phyloP scores from a whole-genome alignment of 2,113 vertebrate species.

The Gorsachius goisagi region DNA sequence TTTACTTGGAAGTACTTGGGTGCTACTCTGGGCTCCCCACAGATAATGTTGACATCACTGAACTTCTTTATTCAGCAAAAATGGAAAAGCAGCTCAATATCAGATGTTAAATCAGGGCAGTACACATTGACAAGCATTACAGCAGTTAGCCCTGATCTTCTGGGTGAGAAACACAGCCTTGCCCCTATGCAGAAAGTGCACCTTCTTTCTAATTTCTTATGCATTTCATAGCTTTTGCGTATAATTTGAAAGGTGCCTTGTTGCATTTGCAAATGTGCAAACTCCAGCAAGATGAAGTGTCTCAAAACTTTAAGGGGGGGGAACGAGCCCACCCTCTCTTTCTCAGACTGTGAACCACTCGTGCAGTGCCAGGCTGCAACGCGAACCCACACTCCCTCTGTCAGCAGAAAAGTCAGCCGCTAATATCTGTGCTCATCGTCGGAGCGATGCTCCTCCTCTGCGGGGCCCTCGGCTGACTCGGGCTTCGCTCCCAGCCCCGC shows the following conservation, averaged over 20 bases:
- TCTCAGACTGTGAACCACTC: background rate
- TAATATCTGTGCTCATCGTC: background rate
- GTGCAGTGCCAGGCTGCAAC: background rate
- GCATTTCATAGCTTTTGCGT: background rate
- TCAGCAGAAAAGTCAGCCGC: background rate
- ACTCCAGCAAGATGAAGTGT: background rate
- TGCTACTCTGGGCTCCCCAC: background rate
- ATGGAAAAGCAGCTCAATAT: background rate
- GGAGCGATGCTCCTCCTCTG: background rate
- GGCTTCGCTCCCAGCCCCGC: background rate
- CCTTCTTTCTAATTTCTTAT: background rate
- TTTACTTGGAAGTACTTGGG: background rate
- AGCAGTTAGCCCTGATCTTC: background rate
- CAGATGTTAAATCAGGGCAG: background rate
- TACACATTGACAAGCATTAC: background rate
- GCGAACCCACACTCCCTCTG: background rate
- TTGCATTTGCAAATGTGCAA: background rate
- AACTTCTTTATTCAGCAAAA: background rate
- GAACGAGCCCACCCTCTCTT: background rate
- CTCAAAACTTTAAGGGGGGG: rapidly evolving
- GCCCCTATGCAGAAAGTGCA: background rate
- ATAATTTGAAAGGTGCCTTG: background rate
- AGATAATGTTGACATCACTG: rapidly evolving
- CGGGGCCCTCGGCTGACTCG: background rate
- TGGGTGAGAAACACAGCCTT: background rate